These are phyloP conservation scores for Alaudala cheleensis DNA, from an alignment of 2,113 vertebrate species.

Conservation along the genomic window DNA sequence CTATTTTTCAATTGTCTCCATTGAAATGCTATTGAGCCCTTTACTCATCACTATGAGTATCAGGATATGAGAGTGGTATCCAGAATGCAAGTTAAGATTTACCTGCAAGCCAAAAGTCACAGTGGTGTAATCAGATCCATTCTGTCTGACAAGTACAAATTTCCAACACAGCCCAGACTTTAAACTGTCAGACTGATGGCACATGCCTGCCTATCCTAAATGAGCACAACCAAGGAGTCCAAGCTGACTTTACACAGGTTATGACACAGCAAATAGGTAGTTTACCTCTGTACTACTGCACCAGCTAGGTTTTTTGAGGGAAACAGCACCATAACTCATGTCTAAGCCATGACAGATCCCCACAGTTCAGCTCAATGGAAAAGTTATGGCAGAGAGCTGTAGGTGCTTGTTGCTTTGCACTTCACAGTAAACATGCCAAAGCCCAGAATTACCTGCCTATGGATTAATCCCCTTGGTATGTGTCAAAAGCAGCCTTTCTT, in stretches of 20 bases:
- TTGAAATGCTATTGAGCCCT: background rate
- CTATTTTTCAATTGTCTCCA: background rate
- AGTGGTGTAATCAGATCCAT: background rate
- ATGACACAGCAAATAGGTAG: background rate
- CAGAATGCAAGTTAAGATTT: background rate
- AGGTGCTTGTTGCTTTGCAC: conserved; percentile 1
- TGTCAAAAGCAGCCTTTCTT: background rate
- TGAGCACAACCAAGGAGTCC: background rate
- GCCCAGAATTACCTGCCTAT: background rate
- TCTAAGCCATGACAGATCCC: background rate
- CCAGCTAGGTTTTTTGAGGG: background rate
- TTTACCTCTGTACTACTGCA: background rate
- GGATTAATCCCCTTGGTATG: background rate
- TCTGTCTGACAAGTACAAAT: background rate
- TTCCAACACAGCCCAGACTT: background rate
- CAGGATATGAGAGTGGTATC: background rate
- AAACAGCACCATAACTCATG: background rate
- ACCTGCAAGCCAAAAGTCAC: background rate
- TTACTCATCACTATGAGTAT: background rate
- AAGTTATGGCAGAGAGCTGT: background rate
- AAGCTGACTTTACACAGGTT: background rate
- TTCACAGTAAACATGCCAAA: conserved; percentile 1
- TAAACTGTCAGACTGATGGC: background rate
- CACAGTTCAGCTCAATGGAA: background rate
- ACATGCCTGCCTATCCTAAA: fast-evolving